Conservation (phyloP, 2,797 vertebrate species). For the Cephalopachus bancanus region DNA sequence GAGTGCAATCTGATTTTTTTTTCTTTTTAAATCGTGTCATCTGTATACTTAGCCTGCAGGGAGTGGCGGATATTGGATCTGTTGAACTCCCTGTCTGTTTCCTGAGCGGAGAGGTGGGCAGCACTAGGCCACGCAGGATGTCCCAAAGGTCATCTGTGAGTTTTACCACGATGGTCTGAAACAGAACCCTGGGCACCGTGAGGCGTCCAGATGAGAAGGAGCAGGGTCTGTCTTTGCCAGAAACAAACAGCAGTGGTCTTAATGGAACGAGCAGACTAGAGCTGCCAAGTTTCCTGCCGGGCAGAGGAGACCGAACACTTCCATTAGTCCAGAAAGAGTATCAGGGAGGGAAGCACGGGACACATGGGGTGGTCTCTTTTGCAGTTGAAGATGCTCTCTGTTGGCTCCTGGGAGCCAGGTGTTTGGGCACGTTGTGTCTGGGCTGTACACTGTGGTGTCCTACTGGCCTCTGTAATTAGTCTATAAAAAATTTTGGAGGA, state of each 20-base stretch:
- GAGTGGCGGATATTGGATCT: conserved; percentile 68
- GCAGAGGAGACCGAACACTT: not conserved
- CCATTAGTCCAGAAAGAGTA: not conserved
- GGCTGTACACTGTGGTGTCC: not conserved
- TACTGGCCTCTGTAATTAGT: not conserved
- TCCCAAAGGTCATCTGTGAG: not conserved
- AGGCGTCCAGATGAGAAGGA: not conserved
- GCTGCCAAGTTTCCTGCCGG: not conserved
- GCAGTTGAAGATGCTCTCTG: not conserved
- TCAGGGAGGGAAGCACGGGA: not conserved
- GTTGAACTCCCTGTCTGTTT: conserved; percentile 80
- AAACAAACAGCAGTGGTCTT: not conserved
- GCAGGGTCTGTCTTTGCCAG: not conserved
- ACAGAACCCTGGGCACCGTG: not conserved
- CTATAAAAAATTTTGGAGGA: too few relatives aligned
- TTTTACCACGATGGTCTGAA: not conserved
- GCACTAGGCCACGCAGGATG: not conserved
- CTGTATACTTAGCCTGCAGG: conserved; percentile 70
- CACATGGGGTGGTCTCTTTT: fast-evolving
- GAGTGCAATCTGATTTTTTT: conserved; percentile 11
- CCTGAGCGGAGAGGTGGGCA: conserved; percentile 56
- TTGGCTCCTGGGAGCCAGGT: conserved; percentile 11
- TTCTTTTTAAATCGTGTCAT: conserved; percentile 73
- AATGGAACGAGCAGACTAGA: not conserved
- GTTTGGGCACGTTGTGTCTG: not conserved